Conservation (phyloP, 2,888 invertebrate species). For the Bellardia bayeri region DNA sequence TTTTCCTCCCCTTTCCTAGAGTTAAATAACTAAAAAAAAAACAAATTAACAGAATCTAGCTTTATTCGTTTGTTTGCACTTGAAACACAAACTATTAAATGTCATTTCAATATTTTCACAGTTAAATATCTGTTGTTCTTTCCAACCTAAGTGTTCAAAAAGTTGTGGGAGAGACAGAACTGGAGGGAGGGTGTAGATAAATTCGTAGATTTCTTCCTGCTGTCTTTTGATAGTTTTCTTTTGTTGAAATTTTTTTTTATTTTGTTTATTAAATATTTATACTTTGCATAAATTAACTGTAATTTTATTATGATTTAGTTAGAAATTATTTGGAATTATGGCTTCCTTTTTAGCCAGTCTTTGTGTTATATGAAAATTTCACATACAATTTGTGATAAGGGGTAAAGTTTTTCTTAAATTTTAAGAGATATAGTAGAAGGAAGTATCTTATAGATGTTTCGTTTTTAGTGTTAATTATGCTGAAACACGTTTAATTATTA, state of each 20-base stretch:
- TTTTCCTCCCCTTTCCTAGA: conserved; percentile 18
- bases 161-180: background rate
- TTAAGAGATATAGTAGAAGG: background rate
- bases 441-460: background rate
- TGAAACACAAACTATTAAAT: conserved; percentile 29
- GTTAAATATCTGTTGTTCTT: background rate
- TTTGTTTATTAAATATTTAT: conserved; percentile 76
- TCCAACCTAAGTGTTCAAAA: background rate
- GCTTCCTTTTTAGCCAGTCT: background rate
- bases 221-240: conserved; percentile 39
- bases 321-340: conserved; percentile 56
- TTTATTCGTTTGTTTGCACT: background rate
- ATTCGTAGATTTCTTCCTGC: background rate
- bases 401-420: background rate
- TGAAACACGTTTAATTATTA: conserved; percentile 25
- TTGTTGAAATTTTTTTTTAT: too few relatives aligned
- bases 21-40: background rate
- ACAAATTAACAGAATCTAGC: background rate
- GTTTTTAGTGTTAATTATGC: conserved; percentile 19
- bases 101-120: conserved; percentile 1
- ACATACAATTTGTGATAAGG: background rate
- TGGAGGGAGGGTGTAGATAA: background rate
- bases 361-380: background rate
- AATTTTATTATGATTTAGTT: conserved; percentile 79
- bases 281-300: conserved; percentile 78